Percentiles rank a stretch among this genome's conserved stretches.
These are phyloP conservation scores for Drosophila orena DNA, from an alignment of 1,140 invertebrate genomes.

Conservation along the genomic window DNA sequence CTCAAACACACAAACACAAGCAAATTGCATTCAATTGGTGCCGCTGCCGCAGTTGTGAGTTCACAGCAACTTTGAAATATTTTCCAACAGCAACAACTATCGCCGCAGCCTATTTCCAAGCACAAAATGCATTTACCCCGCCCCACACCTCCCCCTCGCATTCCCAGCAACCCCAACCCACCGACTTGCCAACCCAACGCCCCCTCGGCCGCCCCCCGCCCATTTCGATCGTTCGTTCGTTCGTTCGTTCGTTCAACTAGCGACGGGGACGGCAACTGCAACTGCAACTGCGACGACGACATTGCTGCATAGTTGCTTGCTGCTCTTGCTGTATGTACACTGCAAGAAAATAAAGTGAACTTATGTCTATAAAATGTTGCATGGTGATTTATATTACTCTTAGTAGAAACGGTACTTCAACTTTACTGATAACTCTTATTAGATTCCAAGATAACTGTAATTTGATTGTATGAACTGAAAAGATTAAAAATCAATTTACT, in stretches of 20 bases:
- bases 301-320: conserved; percentile 58
- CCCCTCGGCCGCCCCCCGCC: conserved; percentile 42
- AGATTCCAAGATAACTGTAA: too few species aligned
- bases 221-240: conserved; percentile 50
- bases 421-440: too few species aligned
- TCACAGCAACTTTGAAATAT: conserved; percentile 83
- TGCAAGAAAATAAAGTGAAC: background rate
- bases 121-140: conserved; percentile 64
- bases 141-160: conserved; percentile 49
- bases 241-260: conserved; percentile 65
- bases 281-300: conserved; percentile 24
- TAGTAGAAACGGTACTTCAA: too few species aligned
- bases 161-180: conserved; percentile 29
- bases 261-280: conserved; percentile 18
- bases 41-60: conserved; percentile 70
- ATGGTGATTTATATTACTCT: too few species aligned
- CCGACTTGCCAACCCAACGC: conserved; percentile 27
- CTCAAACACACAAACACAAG: conserved; percentile 46
- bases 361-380: background rate
- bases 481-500: too few species aligned
- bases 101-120: conserved; percentile 60
- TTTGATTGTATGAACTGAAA: too few species aligned
- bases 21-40: conserved; percentile 83
- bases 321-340: conserved; percentile 2
- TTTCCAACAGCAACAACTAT: conserved; percentile 71